These are phyloP conservation scores for Tenthredo distinguenda DNA, from an alignment of 2,888 invertebrate species.

Conservation along the genomic window DNA sequence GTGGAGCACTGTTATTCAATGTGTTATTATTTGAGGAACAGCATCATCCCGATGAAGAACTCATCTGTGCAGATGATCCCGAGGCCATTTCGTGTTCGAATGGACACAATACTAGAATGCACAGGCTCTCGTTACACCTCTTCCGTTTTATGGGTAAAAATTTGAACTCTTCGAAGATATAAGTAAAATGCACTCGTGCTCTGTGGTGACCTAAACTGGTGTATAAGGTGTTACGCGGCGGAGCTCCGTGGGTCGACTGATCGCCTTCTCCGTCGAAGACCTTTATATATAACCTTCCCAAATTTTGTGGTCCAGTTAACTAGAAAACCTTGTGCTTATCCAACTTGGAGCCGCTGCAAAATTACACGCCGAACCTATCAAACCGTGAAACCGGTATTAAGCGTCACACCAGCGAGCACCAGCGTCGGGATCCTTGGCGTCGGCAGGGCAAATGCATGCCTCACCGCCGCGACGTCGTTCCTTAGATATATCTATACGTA, in stretches of 20 bases:
- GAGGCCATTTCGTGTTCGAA: background rate
- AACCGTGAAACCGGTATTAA: constrained; percentile 80
- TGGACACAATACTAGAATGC: background rate
- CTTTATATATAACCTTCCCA: constrained; percentile 82
- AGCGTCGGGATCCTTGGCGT: constrained; percentile 61
- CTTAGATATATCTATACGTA: constrained; percentile 9
- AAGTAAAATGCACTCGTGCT: background rate
- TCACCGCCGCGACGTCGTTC: constrained; percentile 9
- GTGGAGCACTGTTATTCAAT: background rate
- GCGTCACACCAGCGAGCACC: constrained; percentile 70
- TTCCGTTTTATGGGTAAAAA: background rate
- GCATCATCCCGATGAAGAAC: background rate
- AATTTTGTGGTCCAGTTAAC: constrained; percentile 84
- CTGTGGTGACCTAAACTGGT: background rate
- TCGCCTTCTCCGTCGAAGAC: constrained; percentile 70
- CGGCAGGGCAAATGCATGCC: constrained; percentile 49
- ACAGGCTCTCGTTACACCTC: background rate
- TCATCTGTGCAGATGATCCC: background rate
- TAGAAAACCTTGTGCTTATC: constrained; percentile 82
- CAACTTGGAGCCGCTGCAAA: constrained; percentile 80
- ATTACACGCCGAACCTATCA: constrained; percentile 82
- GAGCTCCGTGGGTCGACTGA: constrained; percentile 72
- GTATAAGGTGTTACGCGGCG: constrained; percentile 61
- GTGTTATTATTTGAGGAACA: background rate
- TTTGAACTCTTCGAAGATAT: background rate